Base-by-base conservation (phyloP, 1,140 invertebrate species). In the Nomia melanderi region DNA sequence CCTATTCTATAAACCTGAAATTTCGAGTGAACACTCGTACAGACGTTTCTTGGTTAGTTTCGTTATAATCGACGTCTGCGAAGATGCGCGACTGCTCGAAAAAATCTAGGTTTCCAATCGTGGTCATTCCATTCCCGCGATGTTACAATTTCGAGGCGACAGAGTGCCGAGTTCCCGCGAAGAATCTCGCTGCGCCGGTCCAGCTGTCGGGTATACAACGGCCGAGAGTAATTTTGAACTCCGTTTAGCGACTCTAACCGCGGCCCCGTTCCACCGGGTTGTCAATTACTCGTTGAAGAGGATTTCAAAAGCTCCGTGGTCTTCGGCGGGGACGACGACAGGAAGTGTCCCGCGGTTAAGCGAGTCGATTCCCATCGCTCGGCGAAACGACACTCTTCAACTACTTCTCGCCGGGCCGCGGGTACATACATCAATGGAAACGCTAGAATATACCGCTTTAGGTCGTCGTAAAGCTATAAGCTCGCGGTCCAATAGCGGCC, bases 401-500 rank as follows among this genome's bases (percentile, higher is more conserved):
- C 44, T 56, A 50, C 54, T 57, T 17, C 36, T 50, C 31, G 23
- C 27, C 29, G 54, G 11, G 65, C n/a, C 74, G 71, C 41, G 41
- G 20, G 5, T 65, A 65, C 66, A 70, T 83, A 77, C 81, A 81
- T 85, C 79, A 86, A 81, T 86, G 81, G 77, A 86, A 89, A 88
- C 82, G 77, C 77, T 54, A 75, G 79, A 85, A 88, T 78, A 88
- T 76, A 79, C 70, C 75, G 75, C 85, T 90, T 88, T 87, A 90
- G 82, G 84, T 90, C 64, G 82, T 88, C 89, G 86, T 91, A 89
- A 89, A 90, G 87, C 87, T 85, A 87, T 90, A 90, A 91, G 87
- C 84, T 90, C 78, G 85, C 83, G 88, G 88, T 88, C 86, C 85
- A 91, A 91, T 91, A 88, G 87, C 88, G 77, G 85, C 91, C 91